These are phyloP conservation scores for Ophion ellenae DNA, from an alignment of 2,888 invertebrate species.

Conservation along the genomic window DNA sequence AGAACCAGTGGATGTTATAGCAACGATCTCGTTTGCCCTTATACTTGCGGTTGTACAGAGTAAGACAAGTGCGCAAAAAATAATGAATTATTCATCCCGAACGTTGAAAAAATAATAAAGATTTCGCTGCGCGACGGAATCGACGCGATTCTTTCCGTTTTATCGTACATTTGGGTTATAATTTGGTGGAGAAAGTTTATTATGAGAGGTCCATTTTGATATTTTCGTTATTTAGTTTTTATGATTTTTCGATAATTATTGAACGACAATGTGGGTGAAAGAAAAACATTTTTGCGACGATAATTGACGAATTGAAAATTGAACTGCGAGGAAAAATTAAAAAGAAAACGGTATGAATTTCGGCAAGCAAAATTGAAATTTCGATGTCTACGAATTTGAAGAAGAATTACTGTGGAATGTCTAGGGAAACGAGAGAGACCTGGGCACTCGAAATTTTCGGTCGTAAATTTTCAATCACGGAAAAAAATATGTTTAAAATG, in stretches of 20 bases:
- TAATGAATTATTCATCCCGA: slow-evolving; percentile 34
- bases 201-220: neutral
- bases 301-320: neutral
- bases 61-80: slow-evolving; percentile 1
- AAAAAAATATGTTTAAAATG: too few relatives aligned
- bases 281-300: neutral
- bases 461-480: neutral
- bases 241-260: neutral
- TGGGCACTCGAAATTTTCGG: neutral
- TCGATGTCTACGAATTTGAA: neutral
- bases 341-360: neutral
- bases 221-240: neutral
- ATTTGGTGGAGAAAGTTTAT: neutral
- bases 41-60: slow-evolving; percentile 9
- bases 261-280: neutral
- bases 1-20: slow-evolving; percentile 16
- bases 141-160: slow-evolving; percentile 15
- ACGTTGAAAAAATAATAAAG: slow-evolving; percentile 4
- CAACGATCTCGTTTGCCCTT: slow-evolving; percentile 49
- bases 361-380: neutral
- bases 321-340: neutral
- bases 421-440: neutral
- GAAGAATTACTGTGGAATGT: neutral
- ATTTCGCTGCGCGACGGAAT: neutral
- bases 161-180: neutral